Evolutionary conservation across 2,113 vertebrate genomes (phyloP), one percentile per base, ranked within the genome.

Genomic region (Lanius collurio): DNA sequence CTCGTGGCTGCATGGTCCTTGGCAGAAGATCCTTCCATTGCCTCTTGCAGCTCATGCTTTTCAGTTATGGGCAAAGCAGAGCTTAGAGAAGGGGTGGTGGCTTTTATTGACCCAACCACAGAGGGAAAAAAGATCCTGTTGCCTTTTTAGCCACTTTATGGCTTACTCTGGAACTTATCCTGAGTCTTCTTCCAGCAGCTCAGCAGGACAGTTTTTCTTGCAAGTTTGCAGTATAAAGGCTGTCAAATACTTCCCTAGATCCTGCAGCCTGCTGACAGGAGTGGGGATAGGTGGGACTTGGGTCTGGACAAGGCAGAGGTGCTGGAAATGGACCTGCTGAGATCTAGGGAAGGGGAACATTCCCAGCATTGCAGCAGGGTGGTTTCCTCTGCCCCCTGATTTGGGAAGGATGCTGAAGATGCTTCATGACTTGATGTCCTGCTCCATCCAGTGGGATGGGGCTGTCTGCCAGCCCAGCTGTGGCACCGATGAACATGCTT

Each of bases 401-500:
- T 17, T 16, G n/a, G 23, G 28, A n/a, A 78, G 33, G 55, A 16
- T 47, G 55, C 16, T 74, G 50, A 77, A 70, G 59, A 17, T 42
- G n/a, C 19, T 62, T 77, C 52, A 62, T 6, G 18, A 24, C 55
- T 49, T 31, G 13, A 18, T 65, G 76, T 62, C 37, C 63, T 47
- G 17, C 59, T 78, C 37, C 69, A 37, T 56, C 35, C 41, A 31
- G 33, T 30, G 55, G 60, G 31, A 52, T 69, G 55, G 35, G 55
- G 35, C 39, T 89, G 33, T 33, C 55, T 89, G 44, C 63, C 3
- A 2, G 53, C 26, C 26, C 19, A 26, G 26, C 47, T 49, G 31
- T 3, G 3, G 13, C 30, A 33, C 33, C 4, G 2, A 1, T 28
- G 39, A 63, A 46, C 1, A 1, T 41, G 37, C 17, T 0, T 7